Conservation (phyloP, 2,888 invertebrate genomes). For the Peribatodes rhomboidaria region DNA sequence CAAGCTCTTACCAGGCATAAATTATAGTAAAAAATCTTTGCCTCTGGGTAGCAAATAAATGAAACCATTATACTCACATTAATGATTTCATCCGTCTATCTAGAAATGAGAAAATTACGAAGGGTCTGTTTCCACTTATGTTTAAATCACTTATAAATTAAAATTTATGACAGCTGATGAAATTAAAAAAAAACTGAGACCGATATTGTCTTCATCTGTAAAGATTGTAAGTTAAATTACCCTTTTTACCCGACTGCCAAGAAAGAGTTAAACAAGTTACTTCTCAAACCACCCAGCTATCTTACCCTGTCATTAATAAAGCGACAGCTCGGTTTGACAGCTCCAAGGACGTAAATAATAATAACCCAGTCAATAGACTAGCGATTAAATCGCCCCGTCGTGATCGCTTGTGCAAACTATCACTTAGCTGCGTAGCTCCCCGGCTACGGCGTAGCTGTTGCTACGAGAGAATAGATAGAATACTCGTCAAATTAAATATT, state of each 20-base stretch:
- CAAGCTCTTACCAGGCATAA: too few species aligned
- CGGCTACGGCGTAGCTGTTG: slow-evolving; percentile 30
- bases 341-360: background rate
- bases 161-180: background rate
- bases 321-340: too few species aligned
- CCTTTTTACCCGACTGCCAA: too few species aligned
- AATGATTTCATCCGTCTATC: slow-evolving; percentile 9
- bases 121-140: background rate
- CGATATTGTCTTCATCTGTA: too few species aligned
- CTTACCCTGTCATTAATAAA: too few species aligned
- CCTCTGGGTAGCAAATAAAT: background rate
- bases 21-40: background rate
- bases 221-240: too few species aligned
- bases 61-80: slow-evolving; percentile 10
- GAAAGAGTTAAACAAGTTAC: too few species aligned
- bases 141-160: background rate
- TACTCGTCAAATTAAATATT: slow-evolving; percentile 21
- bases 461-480: slow-evolving; percentile 32
- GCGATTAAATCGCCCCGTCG: background rate
- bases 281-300: too few species aligned
- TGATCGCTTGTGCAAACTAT: background rate
- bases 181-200: too few species aligned
- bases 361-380: background rate
- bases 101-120: background rate
- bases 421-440: slow-evolving; percentile 19